These are phyloP conservation scores for Psylliodes chrysocephalus DNA, from an alignment of 2,888 invertebrate species.

Conservation along the genomic window DNA sequence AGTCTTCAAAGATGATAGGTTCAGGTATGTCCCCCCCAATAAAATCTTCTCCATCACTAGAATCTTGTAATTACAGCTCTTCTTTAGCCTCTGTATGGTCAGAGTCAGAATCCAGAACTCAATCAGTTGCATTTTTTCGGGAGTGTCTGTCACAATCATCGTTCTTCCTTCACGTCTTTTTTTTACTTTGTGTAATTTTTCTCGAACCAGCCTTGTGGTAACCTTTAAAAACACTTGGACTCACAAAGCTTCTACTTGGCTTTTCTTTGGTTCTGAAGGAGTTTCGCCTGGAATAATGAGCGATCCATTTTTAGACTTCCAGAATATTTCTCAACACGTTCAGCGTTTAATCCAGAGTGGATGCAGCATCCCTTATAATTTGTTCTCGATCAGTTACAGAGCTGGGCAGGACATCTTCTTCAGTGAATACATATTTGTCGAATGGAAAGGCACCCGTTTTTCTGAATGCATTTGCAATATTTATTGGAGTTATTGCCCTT, in stretches of 20 bases:
- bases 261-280: background rate
- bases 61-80: background rate
- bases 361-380: background rate
- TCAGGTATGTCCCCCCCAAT: background rate
- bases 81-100: background rate
- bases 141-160: background rate
- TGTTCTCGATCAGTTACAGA: background rate
- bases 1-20: too few relatives aligned
- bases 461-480: too few relatives aligned
- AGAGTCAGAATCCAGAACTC: background rate
- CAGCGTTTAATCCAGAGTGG: background rate
- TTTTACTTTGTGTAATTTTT: background rate
- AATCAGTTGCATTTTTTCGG: background rate
- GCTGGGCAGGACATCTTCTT: constrained; percentile 3
- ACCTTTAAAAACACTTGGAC: too few relatives aligned
- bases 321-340: background rate
- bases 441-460: too few relatives aligned
- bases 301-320: too few relatives aligned
- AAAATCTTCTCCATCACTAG: too few relatives aligned
- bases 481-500: too few relatives aligned
- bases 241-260: background rate
- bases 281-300: background rate
- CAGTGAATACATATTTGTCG: background rate
- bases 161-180: background rate
- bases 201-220: background rate